Base-by-base conservation (phyloP, 2,888 invertebrate genomes). In the Stenoptilia bipunctidactyla region DNA sequence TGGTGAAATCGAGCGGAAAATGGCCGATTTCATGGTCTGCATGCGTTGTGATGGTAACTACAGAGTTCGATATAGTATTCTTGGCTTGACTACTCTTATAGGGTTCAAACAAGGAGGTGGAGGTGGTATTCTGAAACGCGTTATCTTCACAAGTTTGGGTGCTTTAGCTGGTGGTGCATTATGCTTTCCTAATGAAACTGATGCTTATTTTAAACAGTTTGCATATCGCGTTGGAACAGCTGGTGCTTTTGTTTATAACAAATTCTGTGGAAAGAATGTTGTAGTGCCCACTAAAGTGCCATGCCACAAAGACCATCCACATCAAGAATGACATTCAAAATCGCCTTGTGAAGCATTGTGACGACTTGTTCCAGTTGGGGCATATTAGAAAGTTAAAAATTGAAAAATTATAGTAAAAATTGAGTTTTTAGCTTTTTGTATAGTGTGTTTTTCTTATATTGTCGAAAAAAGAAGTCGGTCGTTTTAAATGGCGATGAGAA, bases 181-280 rank as follows among this genome's bases (percentile, higher is more conserved):
- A 0, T 66, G 67, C 45, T 73, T 71, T 15, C 74, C 75, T 0
- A 58, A 66, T n/a, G 68, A 71, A 42, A 71, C 72, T 0, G 77
- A 79, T 35, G 53, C 58, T 1, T 37, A 46, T 0, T 61, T 79
- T 15, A 56, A 73, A 41, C 44, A 47, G 0, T 40, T 55, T 0
- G 39, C 56, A 0, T 65, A 53, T 13, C 35, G 45, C 0, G 10
- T 51, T 0, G 61, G 53, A 0, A 66, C 65, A 14, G 0, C 42
- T 0, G 37, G 45, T 0, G 6, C 70, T 0, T 13, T 13, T 0
- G 0, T 61, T 0, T 66, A 62, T 8, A 73, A 71, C 27, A 12
- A 10, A 0, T 25, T 45, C 1, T 69, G 12, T 12, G 30, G 30
- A 2, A 30, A 9, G n/a, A n/a, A 12, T 30, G 30, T 27, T 51